phyloP scores from a whole-genome alignment of 2,888 invertebrate species.

The Liodrosophila aerea region DNA sequence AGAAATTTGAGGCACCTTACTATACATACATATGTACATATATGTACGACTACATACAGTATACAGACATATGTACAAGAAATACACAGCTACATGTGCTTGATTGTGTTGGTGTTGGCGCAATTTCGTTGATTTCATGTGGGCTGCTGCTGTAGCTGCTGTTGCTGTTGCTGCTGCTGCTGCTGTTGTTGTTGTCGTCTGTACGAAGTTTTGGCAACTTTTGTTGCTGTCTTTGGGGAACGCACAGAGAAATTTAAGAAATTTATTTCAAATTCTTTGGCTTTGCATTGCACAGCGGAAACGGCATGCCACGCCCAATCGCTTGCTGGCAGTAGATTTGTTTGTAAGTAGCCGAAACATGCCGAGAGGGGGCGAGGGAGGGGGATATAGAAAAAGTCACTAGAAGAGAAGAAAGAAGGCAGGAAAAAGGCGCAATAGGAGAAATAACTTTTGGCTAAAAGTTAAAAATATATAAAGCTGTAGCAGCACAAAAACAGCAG shows the following conservation, averaged over 20 bases:
- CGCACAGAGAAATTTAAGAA: constrained; percentile 11
- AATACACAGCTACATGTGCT: too few relatives aligned
- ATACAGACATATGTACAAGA: too few relatives aligned
- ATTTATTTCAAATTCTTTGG: constrained; percentile 16
- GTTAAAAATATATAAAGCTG: constrained; percentile 24
- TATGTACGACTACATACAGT: too few relatives aligned
- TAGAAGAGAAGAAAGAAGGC: neutral
- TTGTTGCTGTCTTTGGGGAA: constrained; percentile 16
- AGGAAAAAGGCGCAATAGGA: constrained; percentile 13
- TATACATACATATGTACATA: too few relatives aligned
- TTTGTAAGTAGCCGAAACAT: neutral
- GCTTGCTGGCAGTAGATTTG: neutral
- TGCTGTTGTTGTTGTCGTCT: neutral
- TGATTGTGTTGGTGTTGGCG: constrained; percentile 5
- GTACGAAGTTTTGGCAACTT: constrained; percentile 2
- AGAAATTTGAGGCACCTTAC: too few relatives aligned
- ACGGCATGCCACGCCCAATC: constrained; percentile 2
- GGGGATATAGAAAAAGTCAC: constrained; percentile 2
- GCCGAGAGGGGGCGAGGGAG: neutral
- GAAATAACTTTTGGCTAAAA: constrained; percentile 8
- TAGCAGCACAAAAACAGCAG: neutral
- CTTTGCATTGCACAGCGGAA: neutral
- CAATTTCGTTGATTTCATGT: constrained; percentile 14
- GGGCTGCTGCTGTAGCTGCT: neutral
- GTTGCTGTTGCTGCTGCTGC: neutral